Evolutionary conservation across 1,140 invertebrate genomes (phyloP).

Genomic region (Lucilia sericata): DNA sequence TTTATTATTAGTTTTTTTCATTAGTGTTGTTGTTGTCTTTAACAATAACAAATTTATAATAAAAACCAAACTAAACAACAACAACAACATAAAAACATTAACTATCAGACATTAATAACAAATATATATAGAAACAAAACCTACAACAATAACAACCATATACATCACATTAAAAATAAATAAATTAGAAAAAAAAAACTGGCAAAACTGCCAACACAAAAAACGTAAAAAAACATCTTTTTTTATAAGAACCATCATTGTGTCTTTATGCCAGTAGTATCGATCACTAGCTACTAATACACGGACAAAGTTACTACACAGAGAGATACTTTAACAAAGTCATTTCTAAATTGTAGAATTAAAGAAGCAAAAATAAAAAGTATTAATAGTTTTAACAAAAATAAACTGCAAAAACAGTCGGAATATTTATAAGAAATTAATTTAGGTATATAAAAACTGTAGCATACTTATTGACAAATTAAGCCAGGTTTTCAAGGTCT

Average conservation of each 20-base stretch:
- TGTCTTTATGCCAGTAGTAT: slow-evolving; percentile 26
- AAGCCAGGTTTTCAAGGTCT: too few species aligned
- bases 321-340: neutral
- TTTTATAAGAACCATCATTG: neutral
- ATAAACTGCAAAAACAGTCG: too few species aligned
- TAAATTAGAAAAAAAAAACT: slow-evolving; percentile 8
- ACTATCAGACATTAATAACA: neutral
- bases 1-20: neutral
- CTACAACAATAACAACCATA: neutral
- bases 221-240: neutral
- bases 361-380: neutral
- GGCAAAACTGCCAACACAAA: neutral
- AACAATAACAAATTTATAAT: neutral
- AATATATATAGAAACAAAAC: neutral
- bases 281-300: neutral
- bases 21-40: neutral
- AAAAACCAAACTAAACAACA: neutral
- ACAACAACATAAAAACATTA: neutral
- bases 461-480: too few species aligned
- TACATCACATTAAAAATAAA: neutral
- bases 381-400: too few species aligned
- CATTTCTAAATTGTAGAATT: neutral
- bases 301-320: neutral
- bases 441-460: too few species aligned
- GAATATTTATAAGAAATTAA: too few species aligned